Percentiles rank a stretch among this genome's conserved stretches.
Evolutionary conservation across 53 echinoderm and acorn worm species (phyloP).

Genomic region (Echinometra lucunter): DNA sequence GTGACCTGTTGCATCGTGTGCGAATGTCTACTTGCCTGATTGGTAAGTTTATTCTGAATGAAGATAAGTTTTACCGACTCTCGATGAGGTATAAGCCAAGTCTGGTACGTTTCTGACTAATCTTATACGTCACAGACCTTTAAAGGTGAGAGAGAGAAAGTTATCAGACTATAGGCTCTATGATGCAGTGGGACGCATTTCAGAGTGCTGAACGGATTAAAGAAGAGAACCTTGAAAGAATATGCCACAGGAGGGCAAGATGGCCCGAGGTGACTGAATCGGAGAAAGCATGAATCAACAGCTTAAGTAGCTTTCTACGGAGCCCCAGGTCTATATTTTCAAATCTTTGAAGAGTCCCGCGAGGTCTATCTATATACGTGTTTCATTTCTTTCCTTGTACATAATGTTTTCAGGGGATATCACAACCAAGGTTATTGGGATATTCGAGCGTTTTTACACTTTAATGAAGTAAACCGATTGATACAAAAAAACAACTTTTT

Average conservation of each 20-base stretch:
- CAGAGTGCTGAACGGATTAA: neutral
- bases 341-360: neutral
- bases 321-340: neutral
- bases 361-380: neutral
- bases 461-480: neutral
- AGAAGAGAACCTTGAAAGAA: neutral
- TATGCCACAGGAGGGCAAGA: neutral
- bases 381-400: neutral
- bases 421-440: neutral
- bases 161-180: neutral
- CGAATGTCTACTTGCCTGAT: no score
- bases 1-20: no score
- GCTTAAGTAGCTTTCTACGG: neutral
- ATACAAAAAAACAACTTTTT: no score
- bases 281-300: neutral
- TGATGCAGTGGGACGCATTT: neutral
- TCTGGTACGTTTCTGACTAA: no score
- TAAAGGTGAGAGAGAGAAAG: neutral
- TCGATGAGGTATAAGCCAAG: no score
- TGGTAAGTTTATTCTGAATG: no score
- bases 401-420: neutral
- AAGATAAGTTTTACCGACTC: no score
- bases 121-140: no score
- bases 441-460: neutral
- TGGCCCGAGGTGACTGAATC: neutral